A percentile compares a stretch with the other conserved stretches of the same genome.
Evolutionary conservation across 1,140 invertebrate genomes (phyloP).

Genomic region (Drosophila kikkawai): DNA sequence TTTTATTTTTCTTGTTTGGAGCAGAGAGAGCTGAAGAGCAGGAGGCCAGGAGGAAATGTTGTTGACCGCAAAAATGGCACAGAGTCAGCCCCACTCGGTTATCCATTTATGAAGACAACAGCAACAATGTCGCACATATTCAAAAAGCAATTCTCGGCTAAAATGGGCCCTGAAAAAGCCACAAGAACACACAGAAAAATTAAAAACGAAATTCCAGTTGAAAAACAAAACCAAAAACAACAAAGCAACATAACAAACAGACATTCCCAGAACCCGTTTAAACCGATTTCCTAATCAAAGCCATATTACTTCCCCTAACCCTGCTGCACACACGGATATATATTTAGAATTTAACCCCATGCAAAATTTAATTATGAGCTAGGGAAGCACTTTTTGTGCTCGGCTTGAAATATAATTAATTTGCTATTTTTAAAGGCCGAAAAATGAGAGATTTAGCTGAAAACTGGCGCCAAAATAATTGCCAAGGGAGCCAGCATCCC

Average conservation of each 20-base stretch:
- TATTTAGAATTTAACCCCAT: conserved; percentile 12
- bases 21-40: background rate
- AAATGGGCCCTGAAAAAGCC: conserved; percentile 34
- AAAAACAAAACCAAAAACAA: conserved; percentile 27
- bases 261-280: conserved; percentile 45
- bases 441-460: conserved; percentile 55
- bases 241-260: conserved; percentile 10
- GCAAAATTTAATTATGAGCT: conserved; percentile 71
- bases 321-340: conserved; percentile 1
- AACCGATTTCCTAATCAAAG: conserved; percentile 82
- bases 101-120: conserved; percentile 66
- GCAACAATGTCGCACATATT: conserved; percentile 66
- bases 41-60: conserved; percentile 3
- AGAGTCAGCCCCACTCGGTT: conserved; percentile 52
- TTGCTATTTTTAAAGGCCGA: conserved; percentile 58
- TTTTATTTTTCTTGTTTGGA: background rate
- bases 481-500: conserved; percentile 22
- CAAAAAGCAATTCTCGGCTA: conserved; percentile 75
- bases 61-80: conserved; percentile 71
- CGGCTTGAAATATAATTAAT: conserved; percentile 63
- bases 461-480: conserved; percentile 52
- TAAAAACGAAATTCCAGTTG: conserved; percentile 48
- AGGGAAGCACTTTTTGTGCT: conserved; percentile 20
- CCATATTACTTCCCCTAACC: conserved; percentile 49
- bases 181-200: conserved; percentile 31